These are phyloP conservation scores for Strigops habroptila DNA, from an alignment of 2,113 vertebrate species.

Conservation along the genomic window DNA sequence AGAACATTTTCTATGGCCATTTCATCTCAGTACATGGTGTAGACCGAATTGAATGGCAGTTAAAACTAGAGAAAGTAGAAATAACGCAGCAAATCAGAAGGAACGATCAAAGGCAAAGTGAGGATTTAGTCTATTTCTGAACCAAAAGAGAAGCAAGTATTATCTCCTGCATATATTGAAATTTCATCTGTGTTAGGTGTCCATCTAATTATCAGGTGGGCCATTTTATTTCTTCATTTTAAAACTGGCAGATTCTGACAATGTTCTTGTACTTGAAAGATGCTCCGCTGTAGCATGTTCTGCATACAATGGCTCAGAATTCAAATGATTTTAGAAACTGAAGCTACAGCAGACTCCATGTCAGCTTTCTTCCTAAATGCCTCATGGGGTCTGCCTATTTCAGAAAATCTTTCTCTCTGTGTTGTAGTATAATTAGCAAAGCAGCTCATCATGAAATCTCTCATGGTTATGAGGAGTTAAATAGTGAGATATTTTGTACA, in stretches of 20 bases:
- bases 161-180: neutral
- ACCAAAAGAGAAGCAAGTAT: neutral
- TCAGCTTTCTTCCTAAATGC: neutral
- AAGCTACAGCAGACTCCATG: neutral
- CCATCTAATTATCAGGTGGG: neutral
- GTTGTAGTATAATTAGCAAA: neutral
- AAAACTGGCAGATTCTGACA: neutral
- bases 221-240: neutral
- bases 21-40: neutral
- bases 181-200: neutral
- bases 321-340: neutral
- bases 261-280: neutral
- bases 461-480: neutral
- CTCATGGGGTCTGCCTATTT: neutral
- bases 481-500: neutral
- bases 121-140: constrained; percentile 8
- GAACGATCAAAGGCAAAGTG: neutral
- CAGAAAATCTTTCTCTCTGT: neutral
- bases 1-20: neutral
- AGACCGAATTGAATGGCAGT: neutral
- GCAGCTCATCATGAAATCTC: neutral
- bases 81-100: neutral
- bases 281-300: neutral
- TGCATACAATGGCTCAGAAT: neutral
- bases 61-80: neutral